Base-by-base conservation (phyloP, 2,113 vertebrate species). In the Apteryx owenii region DNA sequence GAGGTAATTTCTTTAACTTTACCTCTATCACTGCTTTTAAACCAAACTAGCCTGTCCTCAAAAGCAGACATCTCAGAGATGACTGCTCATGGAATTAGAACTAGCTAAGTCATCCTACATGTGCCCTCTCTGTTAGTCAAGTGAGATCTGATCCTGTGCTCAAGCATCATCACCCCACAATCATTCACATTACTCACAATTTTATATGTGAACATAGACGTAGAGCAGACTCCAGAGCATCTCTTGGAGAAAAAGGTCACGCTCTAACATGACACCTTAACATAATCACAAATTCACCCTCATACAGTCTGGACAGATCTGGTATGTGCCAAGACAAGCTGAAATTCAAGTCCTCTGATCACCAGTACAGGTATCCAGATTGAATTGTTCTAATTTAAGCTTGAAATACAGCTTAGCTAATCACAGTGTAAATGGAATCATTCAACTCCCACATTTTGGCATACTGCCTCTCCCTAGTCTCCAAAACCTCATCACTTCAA, bases 1-100 rank as follows among this genome's bases (percentile, higher is more conserved):
- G 38, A 95, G 17, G 72, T 36, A 22, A 69, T 78, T 61, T 79
- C 58, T 93, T 96, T 65, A 38, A 79, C 70, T 81, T 88, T 89
- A 53, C 28, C 17, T 60, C 44, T 50, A 68, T 48, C 11, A 6
- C 21, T 81, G 28, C 29, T 93, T 91, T 70, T 65, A 86, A 91
- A 94, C 44, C 53, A 70, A 87, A 66, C 29, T 76, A 88, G 36
- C 73, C 42, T 72, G 42, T 18, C 23, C 29, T 70, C 44, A 8
- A 84, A 93, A 83, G 36, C 12, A 58, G 61, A 64, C 20, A 94
- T 81, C 20, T 29, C 60, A 31, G 7, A 90, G 58, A 73, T 8
- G 88, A 19, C 38, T 83, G 33, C 40, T 40, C 46, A 4, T 69
- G 58, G n/a, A 61, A 83, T 61, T 71, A 56, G 51, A 83, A 20